Evolutionary conservation across 2,888 invertebrate species (phyloP).

Genomic region (Tromatobia lineatoria): DNA sequence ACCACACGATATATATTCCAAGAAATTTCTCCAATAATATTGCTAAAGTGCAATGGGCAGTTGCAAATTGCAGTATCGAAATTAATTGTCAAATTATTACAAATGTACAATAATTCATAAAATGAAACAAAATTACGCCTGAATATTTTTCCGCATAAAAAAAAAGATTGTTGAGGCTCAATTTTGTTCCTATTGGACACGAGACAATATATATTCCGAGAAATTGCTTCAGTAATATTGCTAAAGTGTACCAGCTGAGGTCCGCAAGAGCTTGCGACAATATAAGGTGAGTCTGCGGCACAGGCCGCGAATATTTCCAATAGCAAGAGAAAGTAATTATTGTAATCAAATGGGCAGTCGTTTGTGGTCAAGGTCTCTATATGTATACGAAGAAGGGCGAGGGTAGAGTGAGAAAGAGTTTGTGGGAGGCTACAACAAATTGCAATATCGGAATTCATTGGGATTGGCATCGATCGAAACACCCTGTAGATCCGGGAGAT

Average conservation of each 20-base stretch:
- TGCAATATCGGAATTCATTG: constrained; percentile 59
- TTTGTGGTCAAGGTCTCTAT: constrained; percentile 33
- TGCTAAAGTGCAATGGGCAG: no score
- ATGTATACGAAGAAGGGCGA: constrained; percentile 4
- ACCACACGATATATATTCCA: no score
- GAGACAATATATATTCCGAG: not conserved
- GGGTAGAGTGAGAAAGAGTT: constrained; percentile 28
- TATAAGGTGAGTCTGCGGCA: not conserved
- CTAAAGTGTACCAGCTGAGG: constrained; percentile 38
- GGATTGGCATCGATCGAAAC: constrained; percentile 75
- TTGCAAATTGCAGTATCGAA: no score
- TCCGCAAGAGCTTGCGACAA: constrained; percentile 3
- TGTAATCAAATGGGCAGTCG: constrained; percentile 47
- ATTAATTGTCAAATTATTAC: no score
- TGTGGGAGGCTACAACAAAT: not conserved
- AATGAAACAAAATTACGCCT: no score
- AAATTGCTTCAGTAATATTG: constrained; percentile 27
- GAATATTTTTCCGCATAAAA: no score
- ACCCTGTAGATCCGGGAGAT: constrained; percentile 77
- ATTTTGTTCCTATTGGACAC: not conserved
- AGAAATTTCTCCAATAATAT: no score
- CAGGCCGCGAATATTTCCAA: not conserved
- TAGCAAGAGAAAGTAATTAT: constrained; percentile 33
- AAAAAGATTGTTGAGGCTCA: not conserved
- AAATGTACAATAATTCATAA: no score